Percentiles rank a stretch among this genome's conserved stretches.
Conservation (phyloP, 2,113 vertebrate genomes). For the Cathartes aura region DNA sequence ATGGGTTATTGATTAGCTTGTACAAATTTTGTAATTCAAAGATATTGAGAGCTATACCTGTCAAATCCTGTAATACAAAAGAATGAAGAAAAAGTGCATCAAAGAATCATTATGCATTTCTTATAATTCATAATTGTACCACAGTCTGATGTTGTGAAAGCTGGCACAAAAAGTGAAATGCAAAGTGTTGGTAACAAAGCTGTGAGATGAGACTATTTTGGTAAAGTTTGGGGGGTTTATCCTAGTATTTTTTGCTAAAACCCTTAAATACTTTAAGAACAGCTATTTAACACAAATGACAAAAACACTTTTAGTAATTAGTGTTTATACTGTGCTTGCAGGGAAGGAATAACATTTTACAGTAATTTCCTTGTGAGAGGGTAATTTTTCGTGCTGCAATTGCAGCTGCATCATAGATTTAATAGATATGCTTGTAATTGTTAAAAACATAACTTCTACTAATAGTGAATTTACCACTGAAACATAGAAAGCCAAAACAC, state of each 20-base stretch:
- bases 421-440: not conserved
- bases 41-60: not conserved
- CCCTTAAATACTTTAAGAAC: not conserved
- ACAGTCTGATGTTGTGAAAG: not conserved
- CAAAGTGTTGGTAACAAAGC: not conserved
- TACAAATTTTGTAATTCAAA: not conserved
- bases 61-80: not conserved
- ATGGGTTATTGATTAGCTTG: not conserved
- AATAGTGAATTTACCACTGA: not conserved
- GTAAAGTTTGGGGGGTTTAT: not conserved
- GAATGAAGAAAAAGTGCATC: not conserved
- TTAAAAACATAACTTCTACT: not conserved
- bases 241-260: not conserved
- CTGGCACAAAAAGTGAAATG: not conserved
- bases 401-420: not conserved
- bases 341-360: not conserved
- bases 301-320: not conserved
- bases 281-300: not conserved
- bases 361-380: not conserved
- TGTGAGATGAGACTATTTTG: not conserved
- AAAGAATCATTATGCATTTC: not conserved
- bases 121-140: not conserved
- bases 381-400: not conserved
- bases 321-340: not conserved
- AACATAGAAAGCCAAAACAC: not conserved